Conservation (phyloP, 2,113 vertebrate species). For the Amazona guildingii region DNA sequence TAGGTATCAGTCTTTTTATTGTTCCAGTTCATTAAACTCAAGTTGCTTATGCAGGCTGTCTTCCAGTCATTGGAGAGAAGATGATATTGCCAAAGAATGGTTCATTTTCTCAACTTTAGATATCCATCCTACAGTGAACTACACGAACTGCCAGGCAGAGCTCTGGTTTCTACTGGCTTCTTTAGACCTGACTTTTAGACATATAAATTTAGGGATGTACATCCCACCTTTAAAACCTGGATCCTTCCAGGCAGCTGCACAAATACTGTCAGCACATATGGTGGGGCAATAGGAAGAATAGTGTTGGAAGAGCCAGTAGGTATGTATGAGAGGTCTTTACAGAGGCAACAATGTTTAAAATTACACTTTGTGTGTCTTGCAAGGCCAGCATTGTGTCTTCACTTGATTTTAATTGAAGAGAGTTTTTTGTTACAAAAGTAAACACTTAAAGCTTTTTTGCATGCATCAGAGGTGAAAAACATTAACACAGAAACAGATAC, state of each 20-base stretch:
- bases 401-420: background rate
- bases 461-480: background rate
- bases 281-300: background rate
- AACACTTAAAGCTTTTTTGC: background rate
- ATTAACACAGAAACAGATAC: background rate
- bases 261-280: fast-evolving
- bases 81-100: background rate
- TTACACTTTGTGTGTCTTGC: background rate
- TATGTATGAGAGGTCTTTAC: background rate
- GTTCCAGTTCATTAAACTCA: background rate
- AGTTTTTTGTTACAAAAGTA: background rate
- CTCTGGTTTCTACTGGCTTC: background rate
- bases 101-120: background rate
- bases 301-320: background rate
- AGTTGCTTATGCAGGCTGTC: background rate
- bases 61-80: background rate
- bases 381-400: background rate
- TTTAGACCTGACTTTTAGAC: background rate
- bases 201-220: background rate
- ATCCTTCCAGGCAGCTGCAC: background rate
- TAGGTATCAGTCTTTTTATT: background rate
- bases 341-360: background rate
- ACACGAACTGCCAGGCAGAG: background rate
- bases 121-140: background rate
- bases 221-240: background rate